phyloP scores from a whole-genome alignment of 2,797 vertebrate genomes.

The Coendou prehensilis region DNA sequence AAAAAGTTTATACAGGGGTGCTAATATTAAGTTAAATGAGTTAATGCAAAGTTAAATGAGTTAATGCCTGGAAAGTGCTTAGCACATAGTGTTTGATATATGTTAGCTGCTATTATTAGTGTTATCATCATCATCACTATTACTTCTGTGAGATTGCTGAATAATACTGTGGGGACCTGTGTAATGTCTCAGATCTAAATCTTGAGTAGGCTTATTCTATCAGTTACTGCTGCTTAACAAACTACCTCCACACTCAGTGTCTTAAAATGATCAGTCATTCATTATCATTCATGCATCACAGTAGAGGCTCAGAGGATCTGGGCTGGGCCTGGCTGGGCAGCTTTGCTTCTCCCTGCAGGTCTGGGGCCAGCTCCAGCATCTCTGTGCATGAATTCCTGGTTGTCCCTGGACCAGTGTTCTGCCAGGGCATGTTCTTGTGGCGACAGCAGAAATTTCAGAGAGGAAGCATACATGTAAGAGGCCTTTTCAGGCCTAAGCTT shows the following conservation, averaged over 20 bases:
- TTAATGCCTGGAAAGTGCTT: background rate
- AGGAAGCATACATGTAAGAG: background rate
- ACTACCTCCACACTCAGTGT: background rate
- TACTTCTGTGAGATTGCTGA: background rate
- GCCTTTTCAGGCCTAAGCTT: background rate
- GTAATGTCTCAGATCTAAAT: constrained; percentile 19
- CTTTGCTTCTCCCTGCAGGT: background rate
- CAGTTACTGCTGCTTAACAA: background rate
- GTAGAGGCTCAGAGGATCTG: background rate
- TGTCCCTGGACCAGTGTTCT: background rate
- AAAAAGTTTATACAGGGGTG: background rate
- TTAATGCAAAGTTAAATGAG: background rate
- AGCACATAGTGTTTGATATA: background rate
- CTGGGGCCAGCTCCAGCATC: background rate
- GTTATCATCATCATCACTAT: background rate
- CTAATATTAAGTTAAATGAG: background rate
- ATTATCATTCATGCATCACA: background rate
- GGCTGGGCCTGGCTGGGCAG: background rate
- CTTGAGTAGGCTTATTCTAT: background rate
- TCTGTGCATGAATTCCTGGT: background rate
- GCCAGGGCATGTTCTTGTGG: background rate
- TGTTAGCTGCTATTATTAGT: background rate
- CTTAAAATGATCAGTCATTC: background rate
- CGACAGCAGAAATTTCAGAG: background rate
- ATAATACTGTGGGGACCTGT: background rate